Evolutionary conservation across 2,113 vertebrate genomes (phyloP), one percentile per base, ranked within the genome.

Genomic region (Cyphomyrus discorhynchus): DNA sequence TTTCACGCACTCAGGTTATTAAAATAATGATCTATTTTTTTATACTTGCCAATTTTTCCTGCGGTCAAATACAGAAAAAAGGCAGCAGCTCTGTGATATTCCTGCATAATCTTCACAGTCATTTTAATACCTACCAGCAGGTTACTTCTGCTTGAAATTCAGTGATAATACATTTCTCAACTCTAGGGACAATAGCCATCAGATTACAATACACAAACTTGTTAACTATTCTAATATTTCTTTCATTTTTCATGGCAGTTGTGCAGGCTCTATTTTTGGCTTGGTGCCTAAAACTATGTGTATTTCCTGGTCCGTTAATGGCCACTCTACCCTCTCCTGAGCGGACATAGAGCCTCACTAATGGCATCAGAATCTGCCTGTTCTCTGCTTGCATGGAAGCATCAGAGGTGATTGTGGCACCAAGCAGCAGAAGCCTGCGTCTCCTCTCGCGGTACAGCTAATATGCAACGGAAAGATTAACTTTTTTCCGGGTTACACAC

Each of bases 21-120:
- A 87, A 53, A 87, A 53, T 53, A 87, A 53, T 53, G 47, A 19
- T 87, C 50, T 87, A 70, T 70, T 83, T 46, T 84, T 47, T 50
- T 39, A 10, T 13, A 86, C 47, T 21, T 47, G 35, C 35, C 31
- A 80, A 42, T 42, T 42, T 42, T 80, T 42, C 21, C 82, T 11
- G 42, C 8, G 42, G 39, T 84, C 45, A 84, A 84, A 84, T 47
- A n/a, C 10, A 70, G 10, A 46, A 27, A 49, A 86, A 86, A 53
- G 47, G 21, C n/a, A 15, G 15, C 24, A 86, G 52, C 27, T 53
- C 19, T 53, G n/a, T 86, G 47, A 86, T 47, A 47, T 46, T 84
- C 53, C 49, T 86, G 49, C 85, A 86, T 86, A 86, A n/a, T 47
- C 82, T 84, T 45, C 6, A 62, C 35, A 42, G 27, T 45, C 35